Percentiles rank a stretch among this genome's conserved stretches.
Evolutionary conservation across 2,888 invertebrate genomes (phyloP).

Genomic region (Aphrophora alni): DNA sequence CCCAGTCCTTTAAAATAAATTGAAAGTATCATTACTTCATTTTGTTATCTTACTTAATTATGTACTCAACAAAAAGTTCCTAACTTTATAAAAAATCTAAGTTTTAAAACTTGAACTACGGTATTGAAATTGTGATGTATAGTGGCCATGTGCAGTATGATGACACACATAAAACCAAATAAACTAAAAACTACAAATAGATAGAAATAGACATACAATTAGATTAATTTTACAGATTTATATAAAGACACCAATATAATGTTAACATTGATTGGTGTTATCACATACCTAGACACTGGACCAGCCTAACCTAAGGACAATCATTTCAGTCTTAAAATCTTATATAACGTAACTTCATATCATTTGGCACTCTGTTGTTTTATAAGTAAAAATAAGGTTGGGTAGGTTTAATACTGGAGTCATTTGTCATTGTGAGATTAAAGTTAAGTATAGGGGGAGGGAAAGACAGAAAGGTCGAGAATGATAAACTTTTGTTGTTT

Average conservation of each 20-base stretch:
- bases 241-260: not conserved
- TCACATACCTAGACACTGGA: not conserved
- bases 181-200: too few relatives aligned
- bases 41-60: too few relatives aligned
- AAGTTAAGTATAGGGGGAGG: too few relatives aligned
- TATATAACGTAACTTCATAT: not conserved
- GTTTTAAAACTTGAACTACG: not conserved
- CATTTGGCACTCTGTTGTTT: not conserved
- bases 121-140: not conserved
- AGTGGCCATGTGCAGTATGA: not conserved
- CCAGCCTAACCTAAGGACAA: not conserved
- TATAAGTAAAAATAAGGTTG: too few relatives aligned
- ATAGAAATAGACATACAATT: too few relatives aligned
- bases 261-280: not conserved
- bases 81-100: not conserved
- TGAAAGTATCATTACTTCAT: too few relatives aligned
- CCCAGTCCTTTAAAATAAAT: too few relatives aligned
- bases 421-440: too few relatives aligned
- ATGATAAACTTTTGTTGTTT: too few relatives aligned
- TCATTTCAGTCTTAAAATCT: not conserved
- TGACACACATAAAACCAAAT: not conserved
- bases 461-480: too few relatives aligned
- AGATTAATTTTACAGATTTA: not conserved
- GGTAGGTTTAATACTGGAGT: too few relatives aligned
- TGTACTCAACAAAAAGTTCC: constrained; percentile 9